Evolutionary conservation across 2,113 vertebrate genomes (phyloP).

Genomic region (Taxidea taxus): DNA sequence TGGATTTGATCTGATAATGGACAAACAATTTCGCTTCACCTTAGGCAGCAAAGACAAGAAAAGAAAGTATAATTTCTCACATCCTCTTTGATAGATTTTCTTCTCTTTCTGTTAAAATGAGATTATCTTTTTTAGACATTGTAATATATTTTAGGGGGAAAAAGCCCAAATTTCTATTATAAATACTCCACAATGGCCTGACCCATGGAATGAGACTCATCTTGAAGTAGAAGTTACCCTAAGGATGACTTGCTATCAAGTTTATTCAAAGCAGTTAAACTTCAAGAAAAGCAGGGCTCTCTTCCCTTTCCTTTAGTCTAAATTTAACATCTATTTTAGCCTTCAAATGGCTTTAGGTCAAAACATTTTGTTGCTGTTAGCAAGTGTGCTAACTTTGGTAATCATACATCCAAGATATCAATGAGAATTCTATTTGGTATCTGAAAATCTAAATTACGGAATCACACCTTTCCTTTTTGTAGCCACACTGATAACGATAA

Average conservation of each 20-base stretch:
- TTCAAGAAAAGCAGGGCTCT: not conserved
- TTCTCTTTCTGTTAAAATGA: slow-evolving; percentile 43
- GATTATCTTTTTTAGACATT: slow-evolving; percentile 40
- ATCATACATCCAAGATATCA: not conserved
- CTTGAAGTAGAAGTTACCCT: not conserved
- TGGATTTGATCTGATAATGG: slow-evolving; percentile 9
- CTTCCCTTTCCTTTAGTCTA: slow-evolving; percentile 13
- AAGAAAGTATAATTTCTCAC: slow-evolving; percentile 7
- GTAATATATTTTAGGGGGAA: not conserved
- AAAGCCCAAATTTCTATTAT: not conserved
- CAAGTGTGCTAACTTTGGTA: not conserved
- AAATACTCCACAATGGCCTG: not conserved
- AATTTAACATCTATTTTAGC: slow-evolving; percentile 38
- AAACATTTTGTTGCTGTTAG: slow-evolving; percentile 38
- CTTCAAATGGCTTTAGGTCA: not conserved
- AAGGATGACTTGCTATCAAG: not conserved
- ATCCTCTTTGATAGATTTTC: slow-evolving; percentile 32
- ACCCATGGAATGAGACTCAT: not conserved
- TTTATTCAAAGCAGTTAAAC: slow-evolving; percentile 39
- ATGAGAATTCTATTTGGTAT: not conserved
- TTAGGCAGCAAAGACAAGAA: slow-evolving; percentile 42
- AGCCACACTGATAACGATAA: not conserved
- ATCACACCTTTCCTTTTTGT: not conserved
- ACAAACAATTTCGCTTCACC: slow-evolving; percentile 43
- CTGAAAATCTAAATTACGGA: slow-evolving; percentile 10